Evolutionary conservation across 2,113 vertebrate species (phyloP), one percentile per base, ranked within the genome.

Genomic region (Aramus guarauna): DNA sequence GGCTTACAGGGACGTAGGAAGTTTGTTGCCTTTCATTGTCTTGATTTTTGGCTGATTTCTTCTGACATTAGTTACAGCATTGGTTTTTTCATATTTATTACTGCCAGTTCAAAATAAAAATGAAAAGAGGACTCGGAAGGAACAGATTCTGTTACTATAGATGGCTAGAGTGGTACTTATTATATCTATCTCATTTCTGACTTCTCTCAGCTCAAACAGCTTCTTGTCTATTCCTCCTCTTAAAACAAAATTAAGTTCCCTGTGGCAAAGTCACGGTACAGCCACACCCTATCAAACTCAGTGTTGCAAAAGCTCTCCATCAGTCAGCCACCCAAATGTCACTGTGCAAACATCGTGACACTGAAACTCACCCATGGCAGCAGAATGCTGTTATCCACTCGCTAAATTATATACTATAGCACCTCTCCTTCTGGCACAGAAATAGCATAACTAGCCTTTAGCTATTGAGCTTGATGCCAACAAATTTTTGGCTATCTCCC

Each of bases 91-190:
- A 9, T 78, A n/a, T 72, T 80, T 95, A 64, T 92, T 96, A 68
- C 69, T 74, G 64, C 23, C 53, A 58, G 77, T 85, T 96, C 62
- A 82, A 85, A 91, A 72, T 67, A 83, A 88, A 97, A 93, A 78
- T 69, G 56, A 75, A 88, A 81, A 79, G 59, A 80, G 23, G 26
- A 63, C 39, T 91, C 3, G 3, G 83, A 95, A 92, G 73, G 59
- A 95, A 87, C 63, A 93, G 84, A 76, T 83, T 84, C 66, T 93
- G 85, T 94, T 94, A 56, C 88, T 93, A 26, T 81, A 87, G 79
- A 77, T 86, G 68, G 88, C 73, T 92, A 64, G 41, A 91, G 39
- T 91, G 64, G 22, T 55, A 72, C 64, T 92, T 81, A 79, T 34
- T 92, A 36, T 77, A 85, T 53, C 59, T 73, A 9, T 85, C 45